These are phyloP conservation scores for Cepaea hortensis DNA, from an alignment of 2,888 invertebrate species.

Conservation along the genomic window DNA sequence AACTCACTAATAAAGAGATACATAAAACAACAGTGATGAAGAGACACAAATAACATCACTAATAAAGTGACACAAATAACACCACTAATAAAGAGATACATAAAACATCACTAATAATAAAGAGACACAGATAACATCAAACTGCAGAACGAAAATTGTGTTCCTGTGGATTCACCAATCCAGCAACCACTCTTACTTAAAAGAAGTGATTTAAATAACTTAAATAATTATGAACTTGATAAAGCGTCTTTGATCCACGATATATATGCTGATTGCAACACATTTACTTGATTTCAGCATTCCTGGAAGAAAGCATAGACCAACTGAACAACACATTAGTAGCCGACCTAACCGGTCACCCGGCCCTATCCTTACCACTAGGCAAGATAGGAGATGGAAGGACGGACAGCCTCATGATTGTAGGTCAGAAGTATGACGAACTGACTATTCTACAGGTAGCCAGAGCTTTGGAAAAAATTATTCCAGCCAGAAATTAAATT, in stretches of 20 bases:
- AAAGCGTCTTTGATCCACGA: not conserved
- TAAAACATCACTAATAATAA: no score
- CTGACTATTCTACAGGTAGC: conserved; percentile 68
- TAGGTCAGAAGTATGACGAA: conserved; percentile 70
- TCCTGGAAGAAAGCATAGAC: conserved; percentile 51
- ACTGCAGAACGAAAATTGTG: no score
- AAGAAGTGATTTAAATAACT: no score
- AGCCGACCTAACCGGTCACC: conserved; percentile 68
- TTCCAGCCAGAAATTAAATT: conserved; percentile 9
- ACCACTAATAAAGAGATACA: no score
- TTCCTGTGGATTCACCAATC: no score
- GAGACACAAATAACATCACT: no score
- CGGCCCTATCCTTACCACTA: conserved; percentile 68
- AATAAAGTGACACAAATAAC: no score
- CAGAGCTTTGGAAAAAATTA: conserved; percentile 61
- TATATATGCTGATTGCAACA: not conserved
- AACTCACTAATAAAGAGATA: no score
- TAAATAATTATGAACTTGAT: no score
- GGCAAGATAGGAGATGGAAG: conserved; percentile 63
- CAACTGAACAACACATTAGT: conserved; percentile 64
- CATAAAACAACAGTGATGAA: no score
- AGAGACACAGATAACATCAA: no score
- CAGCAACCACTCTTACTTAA: no score
- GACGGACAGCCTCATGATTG: conserved; percentile 66
- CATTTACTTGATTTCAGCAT: conserved; percentile 55